Base-by-base conservation (phyloP, 2,797 vertebrate species). In the Tangara arthus region DNA sequence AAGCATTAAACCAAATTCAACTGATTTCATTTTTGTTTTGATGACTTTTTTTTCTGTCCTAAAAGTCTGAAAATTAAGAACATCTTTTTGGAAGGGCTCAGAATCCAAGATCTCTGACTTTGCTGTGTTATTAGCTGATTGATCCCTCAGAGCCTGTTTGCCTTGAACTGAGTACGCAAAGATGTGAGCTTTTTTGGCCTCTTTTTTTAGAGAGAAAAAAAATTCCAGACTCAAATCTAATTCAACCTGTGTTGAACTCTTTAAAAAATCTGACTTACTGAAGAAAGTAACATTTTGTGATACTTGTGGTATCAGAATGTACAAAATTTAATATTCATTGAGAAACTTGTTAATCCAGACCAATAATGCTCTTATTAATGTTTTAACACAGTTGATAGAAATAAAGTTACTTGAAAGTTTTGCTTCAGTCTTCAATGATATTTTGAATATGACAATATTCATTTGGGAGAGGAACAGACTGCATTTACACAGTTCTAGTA, bases 221-320 rank as follows among this genome's bases (percentile, higher is more conserved):
- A 37, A 9, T 0, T 0, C 4, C 8, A 12, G 14, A 39, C 16
- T 53, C 16, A 24, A 30, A 32, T 1, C 9, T 56, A 6, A 53
- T 63, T 53, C 28, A 61, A 15, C 12, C 19, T 56, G 18, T 35
- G 20, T 21, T 50, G 37, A 68, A 59, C 63, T 24, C 3, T 4
- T 30, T 46, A 18, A n/a, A 61, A 59, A 65, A 32, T 30, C 23
- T 37, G 32, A 22, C 4, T 46, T 49, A 20, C 2, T 63, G 63
- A 46, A 75, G 32, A 35, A 82, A 60, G 16, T 57, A 75, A 63
- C 8, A 9, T 17, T 55, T 46, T 18, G 15, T 68, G n/a, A 30
- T 39, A 53, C 7, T 9, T 34, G 13, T 10, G 21, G 9, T 26
- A 47, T 53, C 11, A 69, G 30, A 21, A 21, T n/a, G 26, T 32